A percentile compares a stretch with the other conserved stretches of the same genome.
Conservation (phyloP, 2,888 invertebrate genomes). For the Rhagonycha fulva region DNA sequence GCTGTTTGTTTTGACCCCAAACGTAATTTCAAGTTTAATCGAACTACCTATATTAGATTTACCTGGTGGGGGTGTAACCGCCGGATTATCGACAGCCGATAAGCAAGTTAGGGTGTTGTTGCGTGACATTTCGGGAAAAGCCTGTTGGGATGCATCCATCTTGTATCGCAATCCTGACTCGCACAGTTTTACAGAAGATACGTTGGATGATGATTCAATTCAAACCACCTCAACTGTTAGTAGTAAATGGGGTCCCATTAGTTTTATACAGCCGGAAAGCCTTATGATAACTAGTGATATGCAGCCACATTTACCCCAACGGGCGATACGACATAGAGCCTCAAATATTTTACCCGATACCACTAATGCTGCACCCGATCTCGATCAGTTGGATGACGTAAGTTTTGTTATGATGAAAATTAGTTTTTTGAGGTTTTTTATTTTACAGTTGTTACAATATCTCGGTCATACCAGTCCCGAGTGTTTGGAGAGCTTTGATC, state of each 20-base stretch:
- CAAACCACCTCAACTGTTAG: slow-evolving; percentile 11
- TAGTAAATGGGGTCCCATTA: slow-evolving; percentile 39
- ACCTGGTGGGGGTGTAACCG: slow-evolving; percentile 77
- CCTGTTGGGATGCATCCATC: slow-evolving; percentile 94
- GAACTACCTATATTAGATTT: slow-evolving; percentile 85
- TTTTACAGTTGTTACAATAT: slow-evolving; percentile 78
- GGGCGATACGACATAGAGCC: slow-evolving; percentile 72
- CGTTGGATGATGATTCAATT: background rate
- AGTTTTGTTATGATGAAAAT: slow-evolving; percentile 45
- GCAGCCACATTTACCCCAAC: slow-evolving; percentile 59
- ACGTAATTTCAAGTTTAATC: slow-evolving; percentile 84
- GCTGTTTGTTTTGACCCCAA: slow-evolving; percentile 83
- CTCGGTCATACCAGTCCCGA: slow-evolving; percentile 92
- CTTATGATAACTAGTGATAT: slow-evolving; percentile 40
- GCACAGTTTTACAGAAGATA: background rate
- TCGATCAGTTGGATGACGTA: slow-evolving; percentile 93
- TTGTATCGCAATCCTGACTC: slow-evolving; percentile 76
- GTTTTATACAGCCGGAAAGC: slow-evolving; percentile 49
- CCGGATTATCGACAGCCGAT: slow-evolving; percentile 78
- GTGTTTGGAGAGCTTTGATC: slow-evolving; percentile 69
- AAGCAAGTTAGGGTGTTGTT: slow-evolving; percentile 81
- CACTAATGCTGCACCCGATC: slow-evolving; percentile 80
- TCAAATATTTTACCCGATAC: slow-evolving; percentile 79
- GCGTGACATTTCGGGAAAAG: slow-evolving; percentile 91
- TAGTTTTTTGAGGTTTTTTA: slow-evolving; percentile 7